Evolutionary conservation across 2,797 vertebrate species (phyloP).

Genomic region (Dermochelys coriacea): DNA sequence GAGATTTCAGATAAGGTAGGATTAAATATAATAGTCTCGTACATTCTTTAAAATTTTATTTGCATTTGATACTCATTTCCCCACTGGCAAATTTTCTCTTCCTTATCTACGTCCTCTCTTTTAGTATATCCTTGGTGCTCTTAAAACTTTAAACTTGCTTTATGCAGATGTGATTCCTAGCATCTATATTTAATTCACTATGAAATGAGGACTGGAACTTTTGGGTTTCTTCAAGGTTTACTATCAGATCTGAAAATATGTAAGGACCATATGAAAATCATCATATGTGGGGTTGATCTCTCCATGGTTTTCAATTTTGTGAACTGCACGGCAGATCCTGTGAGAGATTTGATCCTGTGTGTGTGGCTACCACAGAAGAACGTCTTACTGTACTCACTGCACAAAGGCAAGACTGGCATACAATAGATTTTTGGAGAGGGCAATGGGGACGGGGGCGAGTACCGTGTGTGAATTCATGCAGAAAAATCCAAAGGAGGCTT

Average conservation of each 20-base stretch:
- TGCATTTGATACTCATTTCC: not conserved
- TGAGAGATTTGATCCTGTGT: not conserved
- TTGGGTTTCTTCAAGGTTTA: not conserved
- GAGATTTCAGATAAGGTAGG: not conserved
- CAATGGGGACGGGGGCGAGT: not conserved
- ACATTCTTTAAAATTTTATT: constrained; percentile 8
- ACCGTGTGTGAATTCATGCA: constrained; percentile 14
- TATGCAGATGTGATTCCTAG: not conserved
- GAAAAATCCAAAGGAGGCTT: constrained; percentile 20
- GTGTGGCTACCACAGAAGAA: not conserved
- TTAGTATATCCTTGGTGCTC: not conserved
- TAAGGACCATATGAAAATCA: not conserved
- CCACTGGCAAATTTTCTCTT: not conserved
- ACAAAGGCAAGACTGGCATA: constrained; percentile 1
- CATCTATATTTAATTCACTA: not conserved
- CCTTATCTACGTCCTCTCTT: not conserved
- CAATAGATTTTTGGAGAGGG: not conserved
- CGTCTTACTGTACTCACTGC: not conserved
- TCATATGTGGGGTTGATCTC: not conserved
- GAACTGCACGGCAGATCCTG: not conserved
- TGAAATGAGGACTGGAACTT: not conserved
- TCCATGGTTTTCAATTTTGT: constrained; percentile 30
- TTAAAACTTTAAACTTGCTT: not conserved
- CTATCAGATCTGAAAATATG: not conserved
- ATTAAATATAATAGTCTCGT: not conserved